phyloP scores from a whole-genome alignment of 1,140 invertebrate genomes.

The Hetaerina americana region DNA sequence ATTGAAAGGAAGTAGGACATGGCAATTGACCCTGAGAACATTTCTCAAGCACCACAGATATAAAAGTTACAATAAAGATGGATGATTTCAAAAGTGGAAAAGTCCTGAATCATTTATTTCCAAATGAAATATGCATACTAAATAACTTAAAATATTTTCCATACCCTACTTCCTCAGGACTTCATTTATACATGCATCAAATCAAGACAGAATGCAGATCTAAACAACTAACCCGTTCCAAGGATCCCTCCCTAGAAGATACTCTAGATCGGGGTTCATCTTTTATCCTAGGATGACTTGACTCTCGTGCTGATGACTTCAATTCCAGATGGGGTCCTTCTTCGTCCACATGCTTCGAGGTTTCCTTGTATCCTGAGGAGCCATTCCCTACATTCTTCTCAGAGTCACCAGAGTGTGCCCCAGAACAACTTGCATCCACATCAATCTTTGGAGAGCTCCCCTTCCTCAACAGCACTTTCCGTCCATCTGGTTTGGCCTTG shows the following conservation, averaged over 20 bases:
- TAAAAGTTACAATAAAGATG: no score
- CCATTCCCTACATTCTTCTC: neutral
- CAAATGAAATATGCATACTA: no score
- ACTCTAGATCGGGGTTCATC: neutral
- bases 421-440: neutral
- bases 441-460: neutral
- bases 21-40: no score
- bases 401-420: neutral
- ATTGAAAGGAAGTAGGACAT: no score
- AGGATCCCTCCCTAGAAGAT: neutral
- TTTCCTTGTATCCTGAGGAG: neutral
- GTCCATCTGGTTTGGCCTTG: neutral
- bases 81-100: no score
- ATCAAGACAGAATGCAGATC: neutral
- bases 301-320: neutral
- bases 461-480: neutral
- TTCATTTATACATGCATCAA: neutral
- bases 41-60: no score
- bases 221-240: neutral
- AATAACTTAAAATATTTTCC: no score
- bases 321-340: neutral
- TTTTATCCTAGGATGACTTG: neutral
- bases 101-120: no score
- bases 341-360: neutral
- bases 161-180: no score